Percentiles rank a stretch among this genome's conserved stretches.
Evolutionary conservation across 2,113 vertebrate genomes (phyloP).

Genomic region (human (Homo sapiens)): DNA sequence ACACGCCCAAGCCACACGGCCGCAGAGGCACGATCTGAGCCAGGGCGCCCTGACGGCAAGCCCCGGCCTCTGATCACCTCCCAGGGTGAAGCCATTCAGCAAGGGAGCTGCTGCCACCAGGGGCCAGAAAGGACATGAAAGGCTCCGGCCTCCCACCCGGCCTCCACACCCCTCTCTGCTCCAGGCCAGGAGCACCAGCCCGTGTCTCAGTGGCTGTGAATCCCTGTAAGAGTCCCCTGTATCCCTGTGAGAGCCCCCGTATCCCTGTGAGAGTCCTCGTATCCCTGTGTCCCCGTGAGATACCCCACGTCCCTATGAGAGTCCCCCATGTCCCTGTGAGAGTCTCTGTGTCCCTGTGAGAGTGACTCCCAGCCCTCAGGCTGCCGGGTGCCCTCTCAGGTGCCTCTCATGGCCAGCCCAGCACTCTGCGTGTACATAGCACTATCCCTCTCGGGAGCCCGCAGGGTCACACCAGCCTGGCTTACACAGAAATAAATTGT

Average conservation of each 20-base stretch:
- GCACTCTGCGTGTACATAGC: not conserved
- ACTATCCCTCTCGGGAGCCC: not conserved
- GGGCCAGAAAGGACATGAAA: not conserved
- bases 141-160: accelerated
- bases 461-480: not conserved
- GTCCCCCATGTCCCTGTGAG: too few species aligned
- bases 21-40: not conserved
- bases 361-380: too few species aligned
- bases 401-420: not conserved
- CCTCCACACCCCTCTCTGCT: too few species aligned
- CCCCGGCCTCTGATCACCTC: not conserved
- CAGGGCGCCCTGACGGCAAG: not conserved
- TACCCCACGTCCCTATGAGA: too few species aligned
- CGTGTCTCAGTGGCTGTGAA: not conserved
- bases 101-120: not conserved
- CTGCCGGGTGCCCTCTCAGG: not conserved
- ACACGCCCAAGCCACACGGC: accelerated
- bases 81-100: not conserved
- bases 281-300: too few species aligned
- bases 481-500: not conserved
- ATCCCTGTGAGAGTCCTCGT: too few species aligned
- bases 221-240: too few species aligned
- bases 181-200: too few species aligned
- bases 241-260: too few species aligned
- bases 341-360: too few species aligned